A percentile compares a stretch with the other conserved stretches of the same genome.
Conservation (phyloP, 2,888 invertebrate species). For the Lasioglossum oenotherae region DNA sequence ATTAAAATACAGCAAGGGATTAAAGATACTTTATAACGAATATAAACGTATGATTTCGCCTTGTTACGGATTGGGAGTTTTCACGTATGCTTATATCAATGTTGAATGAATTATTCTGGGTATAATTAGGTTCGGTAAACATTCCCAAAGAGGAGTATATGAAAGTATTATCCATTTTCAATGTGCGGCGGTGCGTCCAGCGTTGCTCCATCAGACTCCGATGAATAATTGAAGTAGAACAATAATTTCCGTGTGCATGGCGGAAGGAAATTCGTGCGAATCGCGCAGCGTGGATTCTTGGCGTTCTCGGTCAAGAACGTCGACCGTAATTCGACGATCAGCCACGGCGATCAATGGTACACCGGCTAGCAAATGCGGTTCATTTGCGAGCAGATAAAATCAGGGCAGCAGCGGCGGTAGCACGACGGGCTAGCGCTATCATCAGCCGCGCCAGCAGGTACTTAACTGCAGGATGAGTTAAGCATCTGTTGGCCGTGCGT, state of each 20-base stretch:
- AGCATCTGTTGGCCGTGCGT: constrained; percentile 54
- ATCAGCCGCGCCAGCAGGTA: constrained; percentile 45
- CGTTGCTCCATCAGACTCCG: not conserved
- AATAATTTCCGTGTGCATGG: not conserved
- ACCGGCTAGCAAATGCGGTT: constrained; percentile 34
- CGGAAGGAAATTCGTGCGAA: not conserved
- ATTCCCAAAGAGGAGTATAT: no score
- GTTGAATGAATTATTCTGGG: no score
- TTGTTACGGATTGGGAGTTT: no score
- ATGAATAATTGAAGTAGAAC: not conserved
- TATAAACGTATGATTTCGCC: no score
- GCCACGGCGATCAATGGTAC: constrained; percentile 23
- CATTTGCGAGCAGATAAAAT: constrained; percentile 59
- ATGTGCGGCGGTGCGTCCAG: not conserved
- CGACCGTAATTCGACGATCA: constrained; percentile 39
- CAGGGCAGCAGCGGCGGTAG: constrained; percentile 7
- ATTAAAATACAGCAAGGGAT: no score
- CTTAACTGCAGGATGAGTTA: constrained; percentile 60
- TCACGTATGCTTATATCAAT: no score
- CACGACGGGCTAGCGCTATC: constrained; percentile 26
- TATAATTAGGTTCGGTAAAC: no score
- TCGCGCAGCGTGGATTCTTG: not conserved
- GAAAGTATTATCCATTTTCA: no score
- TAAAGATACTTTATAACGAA: no score
- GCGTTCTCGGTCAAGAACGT: constrained; percentile 17